These are phyloP conservation scores for Clanis bilineata DNA, from an alignment of 2,888 invertebrate species.

Conservation along the genomic window DNA sequence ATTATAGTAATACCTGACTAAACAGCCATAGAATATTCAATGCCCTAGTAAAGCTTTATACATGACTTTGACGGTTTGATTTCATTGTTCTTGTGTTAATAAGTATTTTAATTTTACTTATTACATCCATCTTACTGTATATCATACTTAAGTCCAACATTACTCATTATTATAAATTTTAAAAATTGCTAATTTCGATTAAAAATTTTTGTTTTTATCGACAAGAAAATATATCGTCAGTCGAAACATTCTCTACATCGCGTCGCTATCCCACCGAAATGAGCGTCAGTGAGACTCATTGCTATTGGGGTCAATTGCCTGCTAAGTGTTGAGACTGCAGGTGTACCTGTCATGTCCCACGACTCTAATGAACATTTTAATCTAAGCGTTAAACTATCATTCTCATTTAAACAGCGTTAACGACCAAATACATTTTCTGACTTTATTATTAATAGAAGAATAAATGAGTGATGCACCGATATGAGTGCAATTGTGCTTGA, in stretches of 20 bases:
- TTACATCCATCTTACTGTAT: no score
- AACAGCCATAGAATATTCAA: conserved; percentile 50
- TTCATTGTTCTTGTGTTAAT: background rate
- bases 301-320: background rate
- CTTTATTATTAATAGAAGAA: background rate
- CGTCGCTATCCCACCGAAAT: background rate
- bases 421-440: background rate
- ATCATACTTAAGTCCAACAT: no score
- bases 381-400: background rate
- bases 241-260: background rate
- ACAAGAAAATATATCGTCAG: no score
- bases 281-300: background rate
- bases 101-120: background rate
- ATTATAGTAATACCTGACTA: conserved; percentile 33
- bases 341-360: background rate
- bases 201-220: no score
- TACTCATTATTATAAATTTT: no score
- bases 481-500: conserved; percentile 26
- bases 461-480: conserved; percentile 32
- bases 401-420: background rate
- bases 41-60: conserved; percentile 28
- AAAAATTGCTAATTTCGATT: no score
- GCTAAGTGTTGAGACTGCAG: background rate
- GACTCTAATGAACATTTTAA: background rate
- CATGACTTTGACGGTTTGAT: background rate